Evolutionary conservation across 2,797 vertebrate genomes (phyloP).

Genomic region (Mionectes olivaceus): DNA sequence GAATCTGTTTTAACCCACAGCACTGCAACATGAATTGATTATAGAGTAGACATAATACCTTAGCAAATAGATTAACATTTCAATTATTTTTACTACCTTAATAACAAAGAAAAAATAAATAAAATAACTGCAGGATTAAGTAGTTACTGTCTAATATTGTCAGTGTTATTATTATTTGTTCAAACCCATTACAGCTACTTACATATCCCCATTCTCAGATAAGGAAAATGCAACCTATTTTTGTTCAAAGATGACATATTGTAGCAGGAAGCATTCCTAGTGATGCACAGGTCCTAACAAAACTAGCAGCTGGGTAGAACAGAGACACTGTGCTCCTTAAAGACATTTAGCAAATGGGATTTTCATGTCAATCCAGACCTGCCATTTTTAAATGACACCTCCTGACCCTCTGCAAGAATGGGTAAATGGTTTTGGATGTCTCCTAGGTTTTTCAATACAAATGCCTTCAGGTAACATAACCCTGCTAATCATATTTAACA

Average conservation of each 20-base stretch:
- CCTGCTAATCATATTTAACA: background rate
- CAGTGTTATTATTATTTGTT: constrained; percentile 9
- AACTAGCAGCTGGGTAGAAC: background rate
- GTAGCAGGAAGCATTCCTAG: background rate
- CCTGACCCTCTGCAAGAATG: background rate
- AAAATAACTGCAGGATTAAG: constrained; percentile 26
- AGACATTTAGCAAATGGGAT: background rate
- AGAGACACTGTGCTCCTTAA: background rate
- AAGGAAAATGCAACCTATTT: background rate
- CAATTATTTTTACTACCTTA: constrained; percentile 35
- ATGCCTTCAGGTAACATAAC: background rate
- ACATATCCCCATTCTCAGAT: background rate
- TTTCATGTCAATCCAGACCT: background rate
- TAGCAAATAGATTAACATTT: constrained; percentile 39
- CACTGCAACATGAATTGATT: background rate
- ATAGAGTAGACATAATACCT: background rate
- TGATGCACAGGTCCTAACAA: background rate
- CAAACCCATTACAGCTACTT: background rate
- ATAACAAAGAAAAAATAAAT: constrained; percentile 27
- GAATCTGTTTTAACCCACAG: background rate
- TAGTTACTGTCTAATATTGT: background rate
- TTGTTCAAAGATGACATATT: background rate
- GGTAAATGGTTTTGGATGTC: background rate
- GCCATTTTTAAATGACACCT: background rate
- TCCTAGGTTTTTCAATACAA: background rate